A percentile compares a stretch with the other conserved stretches of the same genome.
Evolutionary conservation across 2,888 invertebrate species (phyloP).

Genomic region (Trachelus troglodyta): DNA sequence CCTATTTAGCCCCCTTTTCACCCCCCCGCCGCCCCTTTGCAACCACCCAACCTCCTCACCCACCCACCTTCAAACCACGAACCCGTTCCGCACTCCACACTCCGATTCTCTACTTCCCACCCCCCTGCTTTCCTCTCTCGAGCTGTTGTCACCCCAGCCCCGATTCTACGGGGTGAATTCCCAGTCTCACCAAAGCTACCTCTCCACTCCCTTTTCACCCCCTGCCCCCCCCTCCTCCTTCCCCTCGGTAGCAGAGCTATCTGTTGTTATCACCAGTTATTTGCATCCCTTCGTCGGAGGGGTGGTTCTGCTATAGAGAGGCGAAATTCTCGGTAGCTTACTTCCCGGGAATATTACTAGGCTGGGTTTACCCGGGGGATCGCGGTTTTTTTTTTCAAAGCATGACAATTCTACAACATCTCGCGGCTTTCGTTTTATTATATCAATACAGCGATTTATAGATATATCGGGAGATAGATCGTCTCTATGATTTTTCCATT

Average conservation of each 20-base stretch:
- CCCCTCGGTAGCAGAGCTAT: conserved; percentile 50
- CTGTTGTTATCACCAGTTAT: conserved; percentile 65
- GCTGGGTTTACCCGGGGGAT: neutral
- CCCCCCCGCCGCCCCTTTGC: conserved; percentile 25
- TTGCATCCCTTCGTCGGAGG: conserved; percentile 59
- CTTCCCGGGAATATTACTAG: conserved; percentile 57
- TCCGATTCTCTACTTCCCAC: conserved; percentile 15
- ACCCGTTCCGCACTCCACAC: conserved; percentile 11
- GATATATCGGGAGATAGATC: neutral
- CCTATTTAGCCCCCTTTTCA: conserved; percentile 9
- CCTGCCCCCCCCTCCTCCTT: conserved; percentile 23
- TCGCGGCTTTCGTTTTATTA: neutral
- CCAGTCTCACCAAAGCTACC: conserved; percentile 1
- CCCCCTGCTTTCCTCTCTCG: conserved; percentile 23
- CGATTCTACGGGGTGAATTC: conserved; percentile 5
- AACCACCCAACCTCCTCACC: conserved; percentile 27
- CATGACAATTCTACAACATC: neutral
- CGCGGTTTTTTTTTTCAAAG: neutral
- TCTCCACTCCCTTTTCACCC: conserved; percentile 13
- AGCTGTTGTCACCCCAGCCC: conserved; percentile 28
- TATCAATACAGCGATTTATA: neutral
- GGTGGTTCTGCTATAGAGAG: conserved; percentile 20
- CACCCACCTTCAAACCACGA: conserved; percentile 13
- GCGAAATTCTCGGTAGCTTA: conserved; percentile 55
- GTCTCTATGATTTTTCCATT: neutral